A percentile compares a stretch with the other conserved stretches of the same genome.
Evolutionary conservation across 2,113 vertebrate species (phyloP).

Genomic region (Neolamprologus falcicula): DNA sequence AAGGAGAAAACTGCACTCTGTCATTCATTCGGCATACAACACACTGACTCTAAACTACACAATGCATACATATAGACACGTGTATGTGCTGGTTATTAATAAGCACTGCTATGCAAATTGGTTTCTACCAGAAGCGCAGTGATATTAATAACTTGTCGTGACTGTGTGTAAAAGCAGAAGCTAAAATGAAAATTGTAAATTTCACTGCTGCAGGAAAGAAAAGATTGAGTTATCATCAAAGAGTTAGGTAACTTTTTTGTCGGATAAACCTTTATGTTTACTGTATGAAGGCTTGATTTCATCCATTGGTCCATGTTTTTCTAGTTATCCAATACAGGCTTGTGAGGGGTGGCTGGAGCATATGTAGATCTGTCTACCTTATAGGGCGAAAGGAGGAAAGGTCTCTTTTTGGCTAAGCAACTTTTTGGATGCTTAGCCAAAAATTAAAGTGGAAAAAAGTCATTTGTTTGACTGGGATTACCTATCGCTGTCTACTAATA

Average conservation of each 20-base stretch:
- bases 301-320: not conserved
- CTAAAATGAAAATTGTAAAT: not conserved
- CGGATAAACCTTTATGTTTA: not conserved
- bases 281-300: not conserved
- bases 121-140: not conserved
- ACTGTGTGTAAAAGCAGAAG: not conserved
- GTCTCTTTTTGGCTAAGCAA: not conserved
- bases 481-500: not conserved
- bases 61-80: not conserved
- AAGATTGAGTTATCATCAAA: not conserved
- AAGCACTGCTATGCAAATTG: slow-evolving; percentile 1
- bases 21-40: not conserved
- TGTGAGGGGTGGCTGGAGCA: not conserved
- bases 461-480: not conserved
- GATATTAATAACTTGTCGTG: not conserved
- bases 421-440: not conserved
- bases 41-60: not conserved
- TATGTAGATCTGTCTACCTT: not conserved
- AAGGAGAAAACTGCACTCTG: not conserved
- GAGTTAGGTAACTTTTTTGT: not conserved
- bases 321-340: not conserved
- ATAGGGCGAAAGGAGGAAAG: not conserved
- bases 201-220: not conserved
- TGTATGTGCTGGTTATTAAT: not conserved
- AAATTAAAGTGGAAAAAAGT: not conserved